Evolutionary conservation across 2,888 invertebrate genomes (phyloP).

Genomic region (Brassicogethes aeneus): DNA sequence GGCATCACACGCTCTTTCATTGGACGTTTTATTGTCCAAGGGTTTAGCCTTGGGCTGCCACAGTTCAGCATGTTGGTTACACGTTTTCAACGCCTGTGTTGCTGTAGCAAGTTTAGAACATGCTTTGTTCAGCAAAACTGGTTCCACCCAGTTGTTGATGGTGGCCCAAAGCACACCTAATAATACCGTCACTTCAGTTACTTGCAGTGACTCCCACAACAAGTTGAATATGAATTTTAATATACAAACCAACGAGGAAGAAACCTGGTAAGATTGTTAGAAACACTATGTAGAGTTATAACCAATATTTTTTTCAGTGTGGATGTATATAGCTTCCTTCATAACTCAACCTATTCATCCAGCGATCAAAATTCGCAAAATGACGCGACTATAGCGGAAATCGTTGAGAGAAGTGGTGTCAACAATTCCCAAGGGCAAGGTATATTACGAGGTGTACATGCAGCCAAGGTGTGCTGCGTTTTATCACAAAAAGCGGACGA

Average conservation of each 20-base stretch:
- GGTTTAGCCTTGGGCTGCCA: constrained; percentile 82
- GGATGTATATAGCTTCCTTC: constrained; percentile 76
- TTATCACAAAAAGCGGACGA: constrained; percentile 85
- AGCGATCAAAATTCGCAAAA: constrained; percentile 47
- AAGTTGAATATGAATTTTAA: constrained; percentile 51
- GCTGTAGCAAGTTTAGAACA: constrained; percentile 90
- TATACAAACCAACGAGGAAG: constrained; percentile 57
- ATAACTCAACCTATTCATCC: constrained; percentile 41
- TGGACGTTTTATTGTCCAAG: constrained; percentile 74
- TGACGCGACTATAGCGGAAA: constrained; percentile 62
- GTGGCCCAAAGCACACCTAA: constrained; percentile 57
- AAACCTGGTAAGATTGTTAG: constrained; percentile 56
- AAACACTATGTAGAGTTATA: no score
- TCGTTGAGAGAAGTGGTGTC: constrained; percentile 51
- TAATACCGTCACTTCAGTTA: constrained; percentile 51
- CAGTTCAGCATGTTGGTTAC: constrained; percentile 91
- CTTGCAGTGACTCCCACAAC: constrained; percentile 46
- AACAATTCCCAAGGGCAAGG: constrained; percentile 41
- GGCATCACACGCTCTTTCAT: constrained; percentile 82
- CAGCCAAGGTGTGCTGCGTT: constrained; percentile 83
- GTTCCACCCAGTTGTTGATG: constrained; percentile 56
- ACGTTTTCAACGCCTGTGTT: constrained; percentile 88
- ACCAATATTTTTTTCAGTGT: constrained; percentile 49
- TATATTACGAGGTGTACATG: constrained; percentile 65
- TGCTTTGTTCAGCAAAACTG: constrained; percentile 77